Percentiles rank a stretch among this genome's conserved stretches.
Evolutionary conservation across 2,797 vertebrate genomes (phyloP).

Genomic region (Pygocentrus nattereri): DNA sequence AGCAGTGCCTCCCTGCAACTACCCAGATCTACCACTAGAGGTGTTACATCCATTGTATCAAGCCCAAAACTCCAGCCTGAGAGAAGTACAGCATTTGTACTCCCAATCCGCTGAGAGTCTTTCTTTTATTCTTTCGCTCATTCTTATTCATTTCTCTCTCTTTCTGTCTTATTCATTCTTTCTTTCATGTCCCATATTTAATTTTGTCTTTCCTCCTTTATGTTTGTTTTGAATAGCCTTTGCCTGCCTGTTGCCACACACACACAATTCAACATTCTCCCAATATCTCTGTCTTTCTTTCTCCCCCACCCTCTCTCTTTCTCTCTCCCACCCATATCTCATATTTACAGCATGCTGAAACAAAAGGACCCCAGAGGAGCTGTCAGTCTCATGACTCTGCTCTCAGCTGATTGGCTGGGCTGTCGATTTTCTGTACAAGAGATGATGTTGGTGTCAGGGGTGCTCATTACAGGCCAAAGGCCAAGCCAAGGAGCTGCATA

Average conservation of each 20-base stretch:
- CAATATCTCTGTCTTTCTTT: no score
- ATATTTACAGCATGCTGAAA: conserved; percentile 46
- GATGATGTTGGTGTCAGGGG: conserved; percentile 70
- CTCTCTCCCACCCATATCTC: background rate
- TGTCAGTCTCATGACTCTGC: conserved; percentile 77
- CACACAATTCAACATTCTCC: no score
- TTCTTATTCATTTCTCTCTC: background rate
- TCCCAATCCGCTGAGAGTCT: background rate
- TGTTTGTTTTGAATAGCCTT: no score
- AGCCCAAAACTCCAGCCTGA: background rate
- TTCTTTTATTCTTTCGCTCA: background rate
- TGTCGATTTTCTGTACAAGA: conserved; percentile 64
- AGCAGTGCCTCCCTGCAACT: background rate
- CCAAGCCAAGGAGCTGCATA: conserved; percentile 77
- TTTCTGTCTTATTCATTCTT: background rate
- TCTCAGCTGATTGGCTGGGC: conserved; percentile 77
- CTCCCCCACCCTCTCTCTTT: background rate
- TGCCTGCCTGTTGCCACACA: no score
- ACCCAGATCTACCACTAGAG: conserved; percentile 20
- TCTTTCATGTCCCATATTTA: background rate
- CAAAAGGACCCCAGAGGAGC: conserved; percentile 69
- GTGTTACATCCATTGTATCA: background rate
- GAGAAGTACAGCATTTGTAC: background rate
- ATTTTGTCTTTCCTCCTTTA: background rate
- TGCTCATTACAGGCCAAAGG: conserved; percentile 81